Evolutionary conservation across 2,797 vertebrate genomes (phyloP).

Genomic region (Amniataba percoides): DNA sequence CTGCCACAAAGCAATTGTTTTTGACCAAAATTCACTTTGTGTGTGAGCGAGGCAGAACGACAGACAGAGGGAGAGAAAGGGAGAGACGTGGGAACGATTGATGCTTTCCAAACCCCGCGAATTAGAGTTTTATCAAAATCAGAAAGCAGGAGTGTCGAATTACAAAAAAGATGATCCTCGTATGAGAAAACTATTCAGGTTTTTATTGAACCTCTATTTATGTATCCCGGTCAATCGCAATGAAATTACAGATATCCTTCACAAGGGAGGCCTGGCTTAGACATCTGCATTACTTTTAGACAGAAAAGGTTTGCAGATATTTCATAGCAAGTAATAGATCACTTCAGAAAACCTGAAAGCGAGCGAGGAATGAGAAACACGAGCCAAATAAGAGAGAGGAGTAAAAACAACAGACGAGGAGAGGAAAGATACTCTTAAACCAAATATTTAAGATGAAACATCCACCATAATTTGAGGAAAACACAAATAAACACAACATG

Average conservation of each 20-base stretch:
- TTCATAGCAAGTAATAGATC: slow-evolving; percentile 21
- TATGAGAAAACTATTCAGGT: slow-evolving; percentile 10
- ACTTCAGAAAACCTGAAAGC: slow-evolving; percentile 24
- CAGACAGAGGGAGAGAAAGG: slow-evolving; percentile 19
- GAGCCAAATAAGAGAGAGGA: slow-evolving; percentile 36
- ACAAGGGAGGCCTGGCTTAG: background rate
- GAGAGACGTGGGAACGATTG: slow-evolving; percentile 41
- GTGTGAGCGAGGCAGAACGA: slow-evolving; percentile 31
- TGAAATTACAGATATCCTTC: slow-evolving; percentile 39
- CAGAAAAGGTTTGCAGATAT: slow-evolving; percentile 23
- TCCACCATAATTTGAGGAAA: slow-evolving; percentile 50
- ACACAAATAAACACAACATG: slow-evolving; percentile 53
- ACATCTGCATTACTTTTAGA: slow-evolving; percentile 6
- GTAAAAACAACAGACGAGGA: background rate
- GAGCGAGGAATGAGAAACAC: slow-evolving; percentile 18
- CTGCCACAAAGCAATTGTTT: slow-evolving; percentile 73
- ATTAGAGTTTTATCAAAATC: slow-evolving; percentile 49
- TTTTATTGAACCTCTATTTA: slow-evolving; percentile 36
- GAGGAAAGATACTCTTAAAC: slow-evolving; percentile 27
- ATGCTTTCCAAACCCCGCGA: slow-evolving; percentile 46
- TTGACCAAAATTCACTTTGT: slow-evolving; percentile 52
- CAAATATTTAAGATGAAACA: slow-evolving; percentile 46
- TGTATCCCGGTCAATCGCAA: slow-evolving; percentile 25
- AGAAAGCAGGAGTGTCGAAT: slow-evolving; percentile 24
- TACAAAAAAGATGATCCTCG: slow-evolving; percentile 38